These are phyloP conservation scores for Watersipora subatra DNA, from an alignment of 1,140 invertebrate genomes.

Conservation along the genomic window DNA sequence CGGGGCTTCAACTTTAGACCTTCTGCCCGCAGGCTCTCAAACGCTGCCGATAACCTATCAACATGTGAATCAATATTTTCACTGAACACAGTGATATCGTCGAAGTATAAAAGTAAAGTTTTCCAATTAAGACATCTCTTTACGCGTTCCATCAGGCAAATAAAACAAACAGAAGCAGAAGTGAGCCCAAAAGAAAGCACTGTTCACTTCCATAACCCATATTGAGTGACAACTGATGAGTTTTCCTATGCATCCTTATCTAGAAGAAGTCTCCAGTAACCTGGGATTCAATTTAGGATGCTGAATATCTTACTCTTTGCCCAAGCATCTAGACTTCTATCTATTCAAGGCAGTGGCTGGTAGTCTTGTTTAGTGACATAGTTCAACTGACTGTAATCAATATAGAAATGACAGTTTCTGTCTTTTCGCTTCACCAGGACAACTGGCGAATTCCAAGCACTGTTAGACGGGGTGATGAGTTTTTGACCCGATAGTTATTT, in stretches of 20 bases:
- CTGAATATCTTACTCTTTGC: neutral
- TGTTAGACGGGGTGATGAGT: conserved; percentile 15
- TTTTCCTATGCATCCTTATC: neutral
- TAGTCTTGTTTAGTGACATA: neutral
- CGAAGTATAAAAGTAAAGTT: conserved; percentile 2
- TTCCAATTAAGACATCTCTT: conserved; percentile 6
- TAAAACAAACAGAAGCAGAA: conserved; percentile 16
- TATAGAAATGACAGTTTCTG: conserved; percentile 17
- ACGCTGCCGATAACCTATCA: neutral
- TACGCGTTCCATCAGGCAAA: conserved; percentile 13
- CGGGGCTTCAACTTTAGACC: conserved; percentile 18
- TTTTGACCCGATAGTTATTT: neutral
- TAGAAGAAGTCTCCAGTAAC: conserved; percentile 1
- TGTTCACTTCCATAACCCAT: too few species aligned
- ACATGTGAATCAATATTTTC: conserved; percentile 14
- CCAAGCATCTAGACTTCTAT: neutral
- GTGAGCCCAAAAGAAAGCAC: conserved; percentile 2
- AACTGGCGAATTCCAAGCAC: conserved; percentile 40
- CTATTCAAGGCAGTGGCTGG: conserved; percentile 3
- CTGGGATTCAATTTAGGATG: neutral
- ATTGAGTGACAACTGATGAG: neutral
- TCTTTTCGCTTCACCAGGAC: too few species aligned
- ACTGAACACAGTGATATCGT: conserved; percentile 10
- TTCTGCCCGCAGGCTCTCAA: conserved; percentile 9
- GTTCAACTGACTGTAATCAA: conserved; percentile 10